phyloP scores from a whole-genome alignment of 2,797 vertebrate genomes.

The Euthynnus affinis region DNA sequence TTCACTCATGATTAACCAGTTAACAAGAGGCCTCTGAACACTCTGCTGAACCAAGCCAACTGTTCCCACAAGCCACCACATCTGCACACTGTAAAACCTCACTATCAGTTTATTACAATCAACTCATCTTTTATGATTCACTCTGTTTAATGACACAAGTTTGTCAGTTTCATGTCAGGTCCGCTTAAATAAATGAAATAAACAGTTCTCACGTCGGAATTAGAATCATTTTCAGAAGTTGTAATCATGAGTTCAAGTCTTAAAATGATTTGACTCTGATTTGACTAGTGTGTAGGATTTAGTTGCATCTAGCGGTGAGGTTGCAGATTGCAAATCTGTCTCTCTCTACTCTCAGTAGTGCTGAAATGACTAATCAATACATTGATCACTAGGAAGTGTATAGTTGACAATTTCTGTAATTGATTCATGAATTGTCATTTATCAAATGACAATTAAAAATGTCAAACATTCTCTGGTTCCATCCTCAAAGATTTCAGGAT shows the following conservation, averaged over 20 bases:
- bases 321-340: no score
- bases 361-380: no score
- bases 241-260: neutral
- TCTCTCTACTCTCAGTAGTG: no score
- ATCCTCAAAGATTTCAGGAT: no score
- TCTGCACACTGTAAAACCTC: constrained; percentile 4
- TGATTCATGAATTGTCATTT: no score
- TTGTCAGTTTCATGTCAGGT: neutral
- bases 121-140: neutral
- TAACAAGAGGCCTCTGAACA: constrained; percentile 8
- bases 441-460: no score
- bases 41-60: constrained; percentile 7
- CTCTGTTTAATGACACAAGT: neutral
- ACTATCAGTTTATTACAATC: neutral
- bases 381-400: no score
- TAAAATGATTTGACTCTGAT: neutral
- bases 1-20: constrained; percentile 32
- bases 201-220: neutral
- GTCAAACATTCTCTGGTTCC: no score
- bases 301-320: no score
- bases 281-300: no score
- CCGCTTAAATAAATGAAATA: neutral
- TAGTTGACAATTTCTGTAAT: no score
- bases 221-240: neutral
- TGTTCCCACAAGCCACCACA: constrained; percentile 20